Percentiles rank a stretch among this genome's conserved stretches.
These are phyloP conservation scores for Ectropis grisescens DNA, from an alignment of 1,140 invertebrate genomes.

Conservation along the genomic window DNA sequence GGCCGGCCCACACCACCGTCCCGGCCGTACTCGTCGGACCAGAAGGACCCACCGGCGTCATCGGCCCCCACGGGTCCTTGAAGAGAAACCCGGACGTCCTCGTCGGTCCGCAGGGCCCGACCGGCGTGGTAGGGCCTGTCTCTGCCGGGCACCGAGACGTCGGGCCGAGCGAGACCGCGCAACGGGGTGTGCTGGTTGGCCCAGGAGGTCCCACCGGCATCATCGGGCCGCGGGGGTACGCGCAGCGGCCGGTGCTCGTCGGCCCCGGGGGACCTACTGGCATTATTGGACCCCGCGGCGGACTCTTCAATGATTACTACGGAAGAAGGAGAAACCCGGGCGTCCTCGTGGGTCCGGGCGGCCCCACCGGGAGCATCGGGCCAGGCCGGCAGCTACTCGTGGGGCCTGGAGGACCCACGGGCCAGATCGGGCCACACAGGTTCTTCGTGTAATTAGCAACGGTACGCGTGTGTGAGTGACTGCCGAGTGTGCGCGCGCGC, in stretches of 20 bases:
- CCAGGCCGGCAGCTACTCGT: constrained; percentile 60
- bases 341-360: constrained; percentile 33
- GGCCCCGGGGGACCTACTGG: constrained; percentile 49
- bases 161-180: constrained; percentile 9
- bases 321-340: constrained; percentile 11
- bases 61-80: constrained; percentile 22
- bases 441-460: constrained; percentile 53
- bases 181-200: constrained; percentile 66
- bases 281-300: constrained; percentile 42
- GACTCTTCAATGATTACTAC: neutral
- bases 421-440: constrained; percentile 53
- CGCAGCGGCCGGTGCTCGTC: constrained; percentile 15
- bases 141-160: constrained; percentile 1
- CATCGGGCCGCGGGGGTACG: constrained; percentile 37
- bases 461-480: constrained; percentile 16
- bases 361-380: constrained; percentile 48
- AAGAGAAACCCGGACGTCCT: constrained; percentile 40
- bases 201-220: constrained; percentile 70
- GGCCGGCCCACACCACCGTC: constrained; percentile 25
- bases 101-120: constrained; percentile 70
- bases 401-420: constrained; percentile 71
- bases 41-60: constrained; percentile 35
- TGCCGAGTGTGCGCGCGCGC: constrained; percentile 8
- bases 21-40: constrained; percentile 33
- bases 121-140: constrained; percentile 30